Conservation (phyloP, 2,888 invertebrate species). For the Zaprionus bogoriensis region DNA sequence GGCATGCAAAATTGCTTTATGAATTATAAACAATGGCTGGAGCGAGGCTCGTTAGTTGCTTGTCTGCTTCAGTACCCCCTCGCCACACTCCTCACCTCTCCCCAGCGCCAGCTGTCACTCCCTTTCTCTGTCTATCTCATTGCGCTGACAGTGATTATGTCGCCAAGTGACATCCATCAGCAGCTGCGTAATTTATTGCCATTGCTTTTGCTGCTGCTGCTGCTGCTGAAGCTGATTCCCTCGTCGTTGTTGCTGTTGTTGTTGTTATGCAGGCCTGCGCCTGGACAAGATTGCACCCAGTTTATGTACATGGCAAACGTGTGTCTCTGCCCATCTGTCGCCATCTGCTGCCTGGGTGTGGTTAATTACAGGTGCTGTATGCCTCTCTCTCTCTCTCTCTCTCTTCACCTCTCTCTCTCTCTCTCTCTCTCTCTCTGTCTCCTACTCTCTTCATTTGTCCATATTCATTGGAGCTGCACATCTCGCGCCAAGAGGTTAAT, state of each 20-base stretch:
- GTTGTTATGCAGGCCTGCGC: slow-evolving; percentile 21
- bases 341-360: slow-evolving; percentile 13
- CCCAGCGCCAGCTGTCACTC: background rate
- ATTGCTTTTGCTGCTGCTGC: slow-evolving; percentile 24
- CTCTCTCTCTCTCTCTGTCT: background rate
- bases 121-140: slow-evolving; percentile 32
- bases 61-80: slow-evolving; percentile 40
- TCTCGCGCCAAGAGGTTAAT: slow-evolving; percentile 39
- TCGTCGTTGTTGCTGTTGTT: background rate
- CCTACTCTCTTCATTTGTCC: background rate
- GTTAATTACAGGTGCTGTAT: slow-evolving; percentile 42
- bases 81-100: background rate
- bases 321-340: slow-evolving; percentile 14
- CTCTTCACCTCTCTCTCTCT: background rate
- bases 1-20: slow-evolving; percentile 67
- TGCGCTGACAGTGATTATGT: slow-evolving; percentile 70
- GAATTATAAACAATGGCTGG: slow-evolving; percentile 66
- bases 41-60: slow-evolving; percentile 57
- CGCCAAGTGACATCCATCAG: slow-evolving; percentile 71
- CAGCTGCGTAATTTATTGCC: slow-evolving; percentile 65
- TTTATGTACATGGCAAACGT: slow-evolving; percentile 40
- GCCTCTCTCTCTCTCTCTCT: slow-evolving; percentile 13
- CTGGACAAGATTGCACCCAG: slow-evolving; percentile 51
- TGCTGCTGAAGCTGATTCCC: background rate
- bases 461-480: background rate